Conservation (phyloP, 2,797 vertebrate species). For the Hozukius guyotensis region DNA sequence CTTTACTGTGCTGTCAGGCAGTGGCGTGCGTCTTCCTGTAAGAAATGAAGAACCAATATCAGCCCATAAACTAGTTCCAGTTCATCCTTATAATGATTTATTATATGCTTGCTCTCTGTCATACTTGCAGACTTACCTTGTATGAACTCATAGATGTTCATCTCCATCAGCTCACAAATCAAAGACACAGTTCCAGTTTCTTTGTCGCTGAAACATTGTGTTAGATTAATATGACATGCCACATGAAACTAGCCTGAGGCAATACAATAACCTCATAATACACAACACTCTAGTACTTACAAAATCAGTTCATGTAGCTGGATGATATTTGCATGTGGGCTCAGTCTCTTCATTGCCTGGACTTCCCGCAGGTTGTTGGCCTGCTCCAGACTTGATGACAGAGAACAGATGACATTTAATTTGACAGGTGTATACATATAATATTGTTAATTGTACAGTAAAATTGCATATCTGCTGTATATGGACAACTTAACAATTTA, state of each 20-base stretch:
- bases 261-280: neutral
- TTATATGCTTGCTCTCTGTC: neutral
- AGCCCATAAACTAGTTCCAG: neutral
- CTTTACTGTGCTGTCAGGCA: constrained; percentile 84
- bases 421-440: neutral
- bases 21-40: constrained; percentile 86
- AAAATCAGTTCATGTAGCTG: constrained; percentile 88
- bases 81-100: neutral
- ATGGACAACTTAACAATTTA: neutral
- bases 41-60: neutral
- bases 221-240: neutral
- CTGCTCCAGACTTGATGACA: constrained; percentile 84
- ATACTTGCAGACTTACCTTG: constrained; percentile 77
- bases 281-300: constrained; percentile 78
- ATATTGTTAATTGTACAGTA: neutral
- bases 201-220: constrained; percentile 83
- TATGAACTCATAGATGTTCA: constrained; percentile 94
- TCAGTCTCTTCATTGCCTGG: constrained; percentile 88
- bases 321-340: constrained; percentile 88
- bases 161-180: constrained; percentile 93
- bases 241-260: neutral
- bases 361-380: constrained; percentile 89
- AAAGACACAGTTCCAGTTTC: constrained; percentile 87
- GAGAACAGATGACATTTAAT: neutral
- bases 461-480: neutral